phyloP scores from a whole-genome alignment of 2,797 vertebrate genomes.

The Urosaurus nigricauda region DNA sequence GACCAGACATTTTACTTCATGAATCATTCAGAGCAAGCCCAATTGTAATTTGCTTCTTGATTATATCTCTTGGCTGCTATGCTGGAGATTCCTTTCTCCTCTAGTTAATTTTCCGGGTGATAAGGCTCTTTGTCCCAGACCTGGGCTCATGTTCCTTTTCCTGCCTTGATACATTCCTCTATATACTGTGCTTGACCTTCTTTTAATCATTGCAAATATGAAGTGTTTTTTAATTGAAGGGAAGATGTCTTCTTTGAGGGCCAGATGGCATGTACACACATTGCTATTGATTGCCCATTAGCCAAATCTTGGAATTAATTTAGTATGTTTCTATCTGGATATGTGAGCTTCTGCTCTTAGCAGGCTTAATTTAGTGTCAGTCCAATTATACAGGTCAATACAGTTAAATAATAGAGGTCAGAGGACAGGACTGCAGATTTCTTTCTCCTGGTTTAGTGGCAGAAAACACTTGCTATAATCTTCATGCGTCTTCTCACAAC shows the following conservation, averaged over 20 bases:
- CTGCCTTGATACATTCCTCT: conserved; percentile 38
- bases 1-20: conserved; percentile 65
- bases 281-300: conserved; percentile 63
- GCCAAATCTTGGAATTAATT: conserved; percentile 56
- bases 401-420: conserved; percentile 49
- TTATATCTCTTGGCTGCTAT: conserved; percentile 58
- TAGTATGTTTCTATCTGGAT: conserved; percentile 59
- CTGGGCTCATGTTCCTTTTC: conserved; percentile 32
- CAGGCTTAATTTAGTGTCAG: conserved; percentile 54
- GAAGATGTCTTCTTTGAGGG: conserved; percentile 51
- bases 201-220: conserved; percentile 56
- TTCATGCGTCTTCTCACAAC: conserved; percentile 53
- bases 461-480: conserved; percentile 51
- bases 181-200: conserved; percentile 44
- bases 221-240: conserved; percentile 44
- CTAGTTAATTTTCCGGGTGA: conserved; percentile 50
- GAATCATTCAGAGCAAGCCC: conserved; percentile 68
- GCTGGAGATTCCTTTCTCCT: conserved; percentile 54
- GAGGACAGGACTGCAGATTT: conserved; percentile 42
- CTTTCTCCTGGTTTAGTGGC: conserved; percentile 53
- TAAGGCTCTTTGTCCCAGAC: conserved; percentile 45
- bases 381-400: conserved; percentile 60
- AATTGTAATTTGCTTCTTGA: conserved; percentile 65
- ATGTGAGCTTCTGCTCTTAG: conserved; percentile 55
- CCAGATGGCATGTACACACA: conserved; percentile 43